A percentile compares a stretch with the other conserved stretches of the same genome.
phyloP scores from a whole-genome alignment of 2,888 invertebrate genomes.

The Cataglyphis rosenhaueri region DNA sequence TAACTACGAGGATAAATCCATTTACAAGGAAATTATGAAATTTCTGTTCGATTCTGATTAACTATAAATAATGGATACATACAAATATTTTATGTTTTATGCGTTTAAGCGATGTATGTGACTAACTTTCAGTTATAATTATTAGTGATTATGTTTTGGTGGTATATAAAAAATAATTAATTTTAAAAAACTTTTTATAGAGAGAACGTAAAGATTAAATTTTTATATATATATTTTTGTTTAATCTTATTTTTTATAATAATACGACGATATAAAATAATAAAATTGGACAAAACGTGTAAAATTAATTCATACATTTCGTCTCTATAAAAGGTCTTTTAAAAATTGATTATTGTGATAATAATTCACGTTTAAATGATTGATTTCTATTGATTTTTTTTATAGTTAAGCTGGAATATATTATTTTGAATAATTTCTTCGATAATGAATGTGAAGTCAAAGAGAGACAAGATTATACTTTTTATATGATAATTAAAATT shows the following conservation, averaged over 20 bases:
- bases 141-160: background rate
- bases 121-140: background rate
- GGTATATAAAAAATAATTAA: background rate
- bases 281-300: background rate
- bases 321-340: background rate
- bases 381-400: slow-evolving; percentile 3
- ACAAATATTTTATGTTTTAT: background rate
- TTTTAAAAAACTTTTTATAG: background rate
- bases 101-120: background rate
- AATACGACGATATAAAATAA: background rate
- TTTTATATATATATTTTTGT: background rate
- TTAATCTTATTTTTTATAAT: background rate
- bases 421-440: background rate
- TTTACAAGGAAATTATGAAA: background rate
- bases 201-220: background rate
- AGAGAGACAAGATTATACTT: background rate
- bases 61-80: background rate
- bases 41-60: background rate
- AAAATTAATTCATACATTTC: background rate
- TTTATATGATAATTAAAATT: background rate
- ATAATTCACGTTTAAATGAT: background rate
- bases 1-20: background rate
- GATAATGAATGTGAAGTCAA: background rate
- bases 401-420: background rate
- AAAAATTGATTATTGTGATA: background rate